Evolutionary conservation across 2,113 vertebrate species (phyloP).

Genomic region (Passerina amoena): DNA sequence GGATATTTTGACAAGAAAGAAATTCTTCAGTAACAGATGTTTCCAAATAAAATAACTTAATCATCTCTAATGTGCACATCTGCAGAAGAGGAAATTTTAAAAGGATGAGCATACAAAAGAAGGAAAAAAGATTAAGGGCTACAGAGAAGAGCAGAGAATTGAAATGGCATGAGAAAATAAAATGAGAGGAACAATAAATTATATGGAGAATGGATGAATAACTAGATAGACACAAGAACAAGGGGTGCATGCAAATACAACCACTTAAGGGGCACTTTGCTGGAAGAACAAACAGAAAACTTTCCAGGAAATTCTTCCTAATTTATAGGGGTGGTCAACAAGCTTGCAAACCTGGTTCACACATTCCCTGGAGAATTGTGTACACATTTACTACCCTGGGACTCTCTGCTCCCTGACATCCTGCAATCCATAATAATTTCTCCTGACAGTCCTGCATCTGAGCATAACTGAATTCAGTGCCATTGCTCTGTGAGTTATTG

Average conservation of each 20-base stretch:
- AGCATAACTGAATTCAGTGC: background rate
- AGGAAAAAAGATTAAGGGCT: background rate
- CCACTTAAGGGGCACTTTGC: background rate
- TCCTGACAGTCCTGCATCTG: background rate
- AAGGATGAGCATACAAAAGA: background rate
- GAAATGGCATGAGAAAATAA: background rate
- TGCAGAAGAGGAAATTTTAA: background rate
- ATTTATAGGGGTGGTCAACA: background rate
- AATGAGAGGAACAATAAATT: background rate
- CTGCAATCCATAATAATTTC: background rate
- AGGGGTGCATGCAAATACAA: background rate
- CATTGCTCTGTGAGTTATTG: background rate
- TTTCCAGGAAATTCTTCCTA: background rate
- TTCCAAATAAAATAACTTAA: background rate
- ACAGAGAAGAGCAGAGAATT: background rate
- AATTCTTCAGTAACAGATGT: background rate
- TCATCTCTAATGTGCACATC: background rate
- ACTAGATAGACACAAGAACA: background rate
- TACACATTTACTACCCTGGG: rapidly evolving
- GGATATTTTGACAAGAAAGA: background rate
- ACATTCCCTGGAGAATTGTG: background rate
- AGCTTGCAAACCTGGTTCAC: background rate
- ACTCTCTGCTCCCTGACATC: background rate
- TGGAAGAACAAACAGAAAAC: background rate
- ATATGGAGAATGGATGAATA: background rate